Percentiles rank a stretch among this genome's conserved stretches.
Evolutionary conservation across 2,888 invertebrate species (phyloP).

Genomic region (Pseudanteris insignis): DNA sequence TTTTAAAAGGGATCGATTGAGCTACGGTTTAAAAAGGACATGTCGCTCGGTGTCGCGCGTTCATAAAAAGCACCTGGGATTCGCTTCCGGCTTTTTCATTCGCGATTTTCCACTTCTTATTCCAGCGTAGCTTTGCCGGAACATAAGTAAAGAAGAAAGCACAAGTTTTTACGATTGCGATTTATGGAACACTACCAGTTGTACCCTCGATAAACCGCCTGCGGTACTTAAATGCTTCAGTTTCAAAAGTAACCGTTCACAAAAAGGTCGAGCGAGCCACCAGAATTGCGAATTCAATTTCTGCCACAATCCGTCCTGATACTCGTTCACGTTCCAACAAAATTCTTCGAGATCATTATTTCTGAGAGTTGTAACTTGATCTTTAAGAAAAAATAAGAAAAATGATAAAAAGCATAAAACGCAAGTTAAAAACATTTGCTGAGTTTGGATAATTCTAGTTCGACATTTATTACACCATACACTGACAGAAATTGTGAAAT

Average conservation of each 20-base stretch:
- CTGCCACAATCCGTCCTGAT: constrained; percentile 3
- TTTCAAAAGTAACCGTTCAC: constrained; percentile 23
- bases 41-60: constrained; percentile 16
- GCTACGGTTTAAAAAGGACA: constrained; percentile 23
- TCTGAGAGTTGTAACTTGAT: too few species aligned
- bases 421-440: too few species aligned
- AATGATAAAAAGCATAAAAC: too few species aligned
- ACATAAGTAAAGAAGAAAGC: constrained; percentile 22
- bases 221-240: constrained; percentile 21
- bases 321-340: too few species aligned
- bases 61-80: constrained; percentile 38
- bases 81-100: constrained; percentile 31
- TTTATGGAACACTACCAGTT: constrained; percentile 35
- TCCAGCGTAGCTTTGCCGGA: constrained; percentile 6
- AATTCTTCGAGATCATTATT: too few species aligned
- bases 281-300: constrained; percentile 12
- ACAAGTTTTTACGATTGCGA: constrained; percentile 35
- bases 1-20: constrained; percentile 11
- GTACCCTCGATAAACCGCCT: constrained; percentile 30
- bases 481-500: too few species aligned
- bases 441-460: too few species aligned
- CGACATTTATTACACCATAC: too few species aligned
- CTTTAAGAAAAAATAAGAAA: too few species aligned
- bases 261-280: constrained; percentile 1
- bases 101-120: constrained; percentile 24